Conservation (phyloP, 2,113 vertebrate genomes). For the Mormyrus lacerda region DNA sequence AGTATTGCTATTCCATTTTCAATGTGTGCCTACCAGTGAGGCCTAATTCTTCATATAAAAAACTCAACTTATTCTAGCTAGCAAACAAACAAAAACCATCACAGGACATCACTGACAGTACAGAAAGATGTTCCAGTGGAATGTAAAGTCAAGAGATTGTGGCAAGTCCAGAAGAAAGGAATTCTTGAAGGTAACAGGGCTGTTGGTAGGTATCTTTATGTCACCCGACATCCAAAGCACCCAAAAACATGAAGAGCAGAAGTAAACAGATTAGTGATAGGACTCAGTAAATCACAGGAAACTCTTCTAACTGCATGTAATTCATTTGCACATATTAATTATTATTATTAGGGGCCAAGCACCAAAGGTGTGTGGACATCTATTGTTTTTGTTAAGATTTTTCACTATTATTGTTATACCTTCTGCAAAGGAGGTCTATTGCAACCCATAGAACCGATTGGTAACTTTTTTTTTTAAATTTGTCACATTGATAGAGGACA, state of each 20-base stretch:
- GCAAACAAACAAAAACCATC: background rate
- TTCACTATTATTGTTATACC: too few species aligned
- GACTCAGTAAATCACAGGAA: background rate
- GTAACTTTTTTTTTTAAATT: too few species aligned
- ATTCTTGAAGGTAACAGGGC: background rate
- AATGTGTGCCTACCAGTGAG: background rate
- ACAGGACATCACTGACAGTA: background rate
- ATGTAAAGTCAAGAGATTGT: background rate
- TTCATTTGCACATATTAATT: too few species aligned
- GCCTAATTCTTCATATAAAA: background rate
- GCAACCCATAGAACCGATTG: too few species aligned
- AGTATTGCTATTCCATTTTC: background rate
- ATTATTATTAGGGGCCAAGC: too few species aligned
- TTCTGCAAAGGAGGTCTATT: too few species aligned
- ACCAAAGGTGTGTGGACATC: too few species aligned
- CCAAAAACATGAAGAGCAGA: background rate
- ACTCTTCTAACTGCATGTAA: too few species aligned
- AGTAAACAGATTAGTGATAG: background rate
- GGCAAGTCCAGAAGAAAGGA: background rate
- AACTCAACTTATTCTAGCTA: background rate
- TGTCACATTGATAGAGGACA: too few species aligned
- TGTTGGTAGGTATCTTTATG: background rate
- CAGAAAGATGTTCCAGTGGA: background rate
- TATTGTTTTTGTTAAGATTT: too few species aligned
- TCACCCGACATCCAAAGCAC: background rate